Evolutionary conservation across 1,140 invertebrate genomes (phyloP).

Genomic region (Drosophila jambulina): DNA sequence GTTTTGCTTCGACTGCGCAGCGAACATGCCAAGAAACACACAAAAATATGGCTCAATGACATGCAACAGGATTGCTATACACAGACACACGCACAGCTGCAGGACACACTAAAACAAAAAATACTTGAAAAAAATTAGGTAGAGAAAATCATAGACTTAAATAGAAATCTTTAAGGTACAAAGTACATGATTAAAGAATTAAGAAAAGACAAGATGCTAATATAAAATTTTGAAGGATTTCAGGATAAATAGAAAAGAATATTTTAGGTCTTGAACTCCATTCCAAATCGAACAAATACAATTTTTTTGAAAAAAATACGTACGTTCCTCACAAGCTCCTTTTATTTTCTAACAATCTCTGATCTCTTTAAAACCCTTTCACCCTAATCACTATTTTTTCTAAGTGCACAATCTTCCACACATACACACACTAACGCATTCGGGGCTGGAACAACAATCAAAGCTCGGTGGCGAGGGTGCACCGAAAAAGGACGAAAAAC

Average conservation of each 20-base stretch:
- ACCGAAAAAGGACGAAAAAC: constrained; percentile 61
- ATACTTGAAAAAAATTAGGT: not conserved
- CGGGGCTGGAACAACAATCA: constrained; percentile 38
- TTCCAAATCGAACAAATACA: not conserved
- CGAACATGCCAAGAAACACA: constrained; percentile 66
- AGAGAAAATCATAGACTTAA: not conserved
- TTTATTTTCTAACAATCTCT: not conserved
- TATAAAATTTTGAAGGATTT: no score
- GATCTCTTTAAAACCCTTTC: not conserved
- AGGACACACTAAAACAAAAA: not conserved
- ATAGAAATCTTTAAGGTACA: not conserved
- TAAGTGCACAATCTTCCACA: constrained; percentile 2
- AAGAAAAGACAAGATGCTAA: no score
- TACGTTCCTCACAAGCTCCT: no score
- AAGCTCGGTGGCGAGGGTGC: constrained; percentile 46
- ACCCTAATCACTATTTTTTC: no score
- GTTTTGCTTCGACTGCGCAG: constrained; percentile 40
- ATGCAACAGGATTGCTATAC: constrained; percentile 73
- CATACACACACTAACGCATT: constrained; percentile 8
- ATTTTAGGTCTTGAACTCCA: not conserved
- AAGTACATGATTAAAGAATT: not conserved
- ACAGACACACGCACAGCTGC: constrained; percentile 31
- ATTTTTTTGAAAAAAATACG: not conserved
- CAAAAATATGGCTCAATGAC: constrained; percentile 80
- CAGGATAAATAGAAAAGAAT: no score